phyloP scores from a whole-genome alignment of 2,888 invertebrate species.

The Pristionchus arcanus region DNA sequence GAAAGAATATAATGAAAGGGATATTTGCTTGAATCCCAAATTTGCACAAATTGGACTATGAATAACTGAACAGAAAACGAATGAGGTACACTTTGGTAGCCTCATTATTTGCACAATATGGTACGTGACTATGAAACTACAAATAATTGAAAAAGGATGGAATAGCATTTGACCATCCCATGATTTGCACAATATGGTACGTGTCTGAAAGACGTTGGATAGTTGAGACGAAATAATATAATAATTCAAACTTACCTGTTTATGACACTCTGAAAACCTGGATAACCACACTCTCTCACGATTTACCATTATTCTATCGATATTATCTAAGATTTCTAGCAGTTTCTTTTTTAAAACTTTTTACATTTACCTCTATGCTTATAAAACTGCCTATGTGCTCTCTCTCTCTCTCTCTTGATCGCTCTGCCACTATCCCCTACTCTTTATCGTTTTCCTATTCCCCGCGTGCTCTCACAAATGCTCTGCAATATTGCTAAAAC shows the following conservation, averaged over 20 bases:
- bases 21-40: too few species aligned
- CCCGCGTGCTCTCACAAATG: too few species aligned
- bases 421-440: not conserved
- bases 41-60: too few species aligned
- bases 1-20: too few species aligned
- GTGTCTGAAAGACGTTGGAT: conserved; percentile 32
- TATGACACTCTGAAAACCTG: not conserved
- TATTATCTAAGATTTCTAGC: too few species aligned
- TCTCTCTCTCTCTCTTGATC: not conserved
- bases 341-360: too few species aligned
- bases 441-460: too few species aligned
- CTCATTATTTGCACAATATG: not conserved
- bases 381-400: not conserved
- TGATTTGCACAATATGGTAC: not conserved
- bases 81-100: not conserved
- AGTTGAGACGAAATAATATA: not conserved
- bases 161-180: not conserved
- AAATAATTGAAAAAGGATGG: too few species aligned
- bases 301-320: not conserved
- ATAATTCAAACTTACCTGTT: conserved; percentile 27
- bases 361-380: not conserved
- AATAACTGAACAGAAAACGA: too few species aligned
- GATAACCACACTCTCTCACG: not conserved
- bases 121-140: not conserved
- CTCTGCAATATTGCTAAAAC: too few species aligned